Base-by-base conservation (phyloP, 2,888 invertebrate genomes). In the Creontiades dilutus region DNA sequence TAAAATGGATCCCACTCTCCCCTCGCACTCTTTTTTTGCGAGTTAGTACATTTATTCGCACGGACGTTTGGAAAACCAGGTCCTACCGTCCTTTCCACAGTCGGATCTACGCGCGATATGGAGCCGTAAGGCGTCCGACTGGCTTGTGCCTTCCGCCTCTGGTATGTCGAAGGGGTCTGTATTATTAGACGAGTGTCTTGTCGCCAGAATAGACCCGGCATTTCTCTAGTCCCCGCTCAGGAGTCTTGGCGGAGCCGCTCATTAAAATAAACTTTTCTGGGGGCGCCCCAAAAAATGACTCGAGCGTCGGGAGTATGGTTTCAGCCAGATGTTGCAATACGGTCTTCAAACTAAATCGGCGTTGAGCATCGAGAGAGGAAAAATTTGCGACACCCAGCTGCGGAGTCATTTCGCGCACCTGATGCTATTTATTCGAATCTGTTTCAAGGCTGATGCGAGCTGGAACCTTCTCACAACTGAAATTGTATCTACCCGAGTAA, bases 201-300 rank as follows among this genome's bases (percentile, higher is more conserved):
- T 81, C 81, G 86, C 86, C 61, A 86, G 86, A 68, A 61, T 68
- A 86, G 86, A 86, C 86, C 19, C 61, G 61, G 86, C 46, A 19
- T 81, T 81, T 48, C 37, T 37, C 37, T 37, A 37, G 37, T 37
- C 37, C 37, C 37, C 37, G 37, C 37, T 37, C 37, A 37, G 68
- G 46, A 76, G n/a, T 14, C 14, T 37, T 37, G 37, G 37, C 37
- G 37, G 37, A 37, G 37, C 37, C 12, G 16, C 61, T 86, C 61
- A 86, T 86, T 68, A 68, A 86, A 86, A 86, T 86, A 86, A 86
- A 86, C 86, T 47, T n/a, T n/a, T 37, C 28, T n/a, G 57, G 84
- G 55, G 55, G 55, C 57, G 75, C 68, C 68, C 86, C 28, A 37
- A 37, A 37, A n/a, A 61, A 13, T 19, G 2, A 46, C 19, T 16